A percentile compares a stretch with the other conserved stretches of the same genome.
phyloP scores from a whole-genome alignment of 2,113 vertebrate species.

The Pithys albifrons region DNA sequence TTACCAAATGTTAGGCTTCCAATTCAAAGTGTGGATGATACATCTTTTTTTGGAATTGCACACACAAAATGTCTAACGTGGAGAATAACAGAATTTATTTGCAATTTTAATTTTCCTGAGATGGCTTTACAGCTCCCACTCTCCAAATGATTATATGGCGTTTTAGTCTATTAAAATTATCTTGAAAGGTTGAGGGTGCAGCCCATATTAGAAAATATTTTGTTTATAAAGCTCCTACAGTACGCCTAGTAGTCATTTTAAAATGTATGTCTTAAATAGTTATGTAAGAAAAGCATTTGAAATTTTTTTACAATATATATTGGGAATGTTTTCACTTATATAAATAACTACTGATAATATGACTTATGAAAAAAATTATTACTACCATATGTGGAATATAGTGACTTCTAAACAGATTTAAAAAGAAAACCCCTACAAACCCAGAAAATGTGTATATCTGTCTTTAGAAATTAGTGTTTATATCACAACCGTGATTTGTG shows the following conservation, averaged over 20 bases:
- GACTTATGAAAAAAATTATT: constrained; percentile 79
- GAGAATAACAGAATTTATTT: constrained; percentile 73
- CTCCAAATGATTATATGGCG: constrained; percentile 61
- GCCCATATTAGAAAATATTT: constrained; percentile 70
- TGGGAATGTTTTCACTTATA: constrained; percentile 87
- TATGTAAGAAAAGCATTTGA: constrained; percentile 80
- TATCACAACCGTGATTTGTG: constrained; percentile 87
- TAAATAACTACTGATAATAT: constrained; percentile 85
- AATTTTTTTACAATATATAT: constrained; percentile 82
- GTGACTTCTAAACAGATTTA: constrained; percentile 80
- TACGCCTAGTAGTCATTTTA: constrained; percentile 77
- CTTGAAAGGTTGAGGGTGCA: constrained; percentile 68
- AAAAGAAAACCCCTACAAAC: constrained; percentile 73
- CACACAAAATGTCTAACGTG: constrained; percentile 72
- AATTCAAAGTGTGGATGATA: constrained; percentile 43
- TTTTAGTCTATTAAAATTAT: constrained; percentile 74
- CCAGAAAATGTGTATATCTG: constrained; percentile 86
- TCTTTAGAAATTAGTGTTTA: constrained; percentile 90
- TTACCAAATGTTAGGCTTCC: constrained; percentile 52
- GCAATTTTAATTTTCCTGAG: constrained; percentile 74
- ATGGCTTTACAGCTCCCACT: constrained; percentile 72
- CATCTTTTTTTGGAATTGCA: constrained; percentile 71
- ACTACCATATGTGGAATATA: constrained; percentile 82
- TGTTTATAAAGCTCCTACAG: constrained; percentile 71
- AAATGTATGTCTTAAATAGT: constrained; percentile 83